phyloP scores from a whole-genome alignment of 2,113 vertebrate species.

The Patagioenas fasciata region DNA sequence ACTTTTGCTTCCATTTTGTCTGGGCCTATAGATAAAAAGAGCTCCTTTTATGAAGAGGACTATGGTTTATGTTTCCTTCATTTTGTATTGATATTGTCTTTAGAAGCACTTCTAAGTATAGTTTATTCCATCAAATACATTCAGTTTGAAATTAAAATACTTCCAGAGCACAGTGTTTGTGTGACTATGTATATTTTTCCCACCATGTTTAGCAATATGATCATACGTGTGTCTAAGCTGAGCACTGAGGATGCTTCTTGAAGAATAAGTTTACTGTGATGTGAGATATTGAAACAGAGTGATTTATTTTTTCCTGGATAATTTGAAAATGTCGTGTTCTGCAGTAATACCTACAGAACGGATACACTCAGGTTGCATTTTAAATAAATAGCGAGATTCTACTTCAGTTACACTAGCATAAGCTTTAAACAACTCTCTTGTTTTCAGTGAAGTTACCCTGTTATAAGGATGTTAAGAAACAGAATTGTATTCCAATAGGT shows the following conservation, averaged over 20 bases:
- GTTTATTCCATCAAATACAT: background rate
- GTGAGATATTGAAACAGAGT: background rate
- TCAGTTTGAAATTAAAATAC: background rate
- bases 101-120: background rate
- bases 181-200: background rate
- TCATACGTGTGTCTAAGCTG: background rate
- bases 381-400: background rate
- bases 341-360: background rate
- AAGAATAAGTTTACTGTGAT: background rate
- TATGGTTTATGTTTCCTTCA: background rate
- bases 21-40: background rate
- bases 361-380: constrained; percentile 29
- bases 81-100: background rate
- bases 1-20: background rate
- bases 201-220: background rate
- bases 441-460: background rate
- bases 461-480: background rate
- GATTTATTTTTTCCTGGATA: background rate
- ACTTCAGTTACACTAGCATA: background rate
- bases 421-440: background rate
- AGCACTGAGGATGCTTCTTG: background rate
- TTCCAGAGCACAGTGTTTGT: background rate
- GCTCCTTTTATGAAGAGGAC: background rate
- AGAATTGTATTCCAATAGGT: background rate
- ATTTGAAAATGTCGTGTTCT: background rate